These are phyloP conservation scores for Euproctis similis DNA, from an alignment of 2,888 invertebrate species.

Conservation along the genomic window DNA sequence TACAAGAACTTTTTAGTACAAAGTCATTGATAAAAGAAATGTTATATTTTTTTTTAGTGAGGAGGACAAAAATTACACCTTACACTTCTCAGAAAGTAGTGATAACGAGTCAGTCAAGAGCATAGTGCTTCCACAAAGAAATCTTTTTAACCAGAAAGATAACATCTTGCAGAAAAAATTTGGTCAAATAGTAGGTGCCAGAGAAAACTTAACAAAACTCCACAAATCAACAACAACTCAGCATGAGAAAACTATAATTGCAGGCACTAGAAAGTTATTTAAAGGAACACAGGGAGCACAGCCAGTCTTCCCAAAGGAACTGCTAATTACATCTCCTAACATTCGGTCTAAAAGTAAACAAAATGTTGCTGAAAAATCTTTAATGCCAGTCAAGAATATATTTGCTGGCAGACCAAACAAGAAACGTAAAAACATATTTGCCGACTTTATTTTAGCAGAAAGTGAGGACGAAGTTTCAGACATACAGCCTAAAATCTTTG, in stretches of 20 bases:
- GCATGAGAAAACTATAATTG: constrained; percentile 35
- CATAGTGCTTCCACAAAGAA: constrained; percentile 55
- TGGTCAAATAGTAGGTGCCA: constrained; percentile 31
- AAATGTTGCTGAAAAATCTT: constrained; percentile 24
- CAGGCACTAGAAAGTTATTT: constrained; percentile 44
- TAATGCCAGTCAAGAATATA: constrained; percentile 37
- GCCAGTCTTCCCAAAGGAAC: constrained; percentile 44
- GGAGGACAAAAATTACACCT: constrained; percentile 40
- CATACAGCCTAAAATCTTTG: constrained; percentile 47
- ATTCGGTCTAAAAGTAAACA: constrained; percentile 45
- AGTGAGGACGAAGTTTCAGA: constrained; percentile 59
- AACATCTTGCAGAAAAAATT: constrained; percentile 37
- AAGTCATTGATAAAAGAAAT: too few species aligned
- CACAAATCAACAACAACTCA: constrained; percentile 30
- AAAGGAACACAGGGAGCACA: constrained; percentile 32
- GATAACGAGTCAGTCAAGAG: constrained; percentile 58
- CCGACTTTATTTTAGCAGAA: constrained; percentile 52
- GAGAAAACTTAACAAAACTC: constrained; percentile 39
- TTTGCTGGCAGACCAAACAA: constrained; percentile 40
- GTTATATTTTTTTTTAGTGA: constrained; percentile 38
- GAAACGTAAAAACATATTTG: constrained; percentile 56
- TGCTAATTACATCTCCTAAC: constrained; percentile 45
- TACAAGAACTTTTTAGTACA: too few species aligned
- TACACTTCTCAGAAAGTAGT: constrained; percentile 57
- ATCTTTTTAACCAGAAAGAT: constrained; percentile 51